These are phyloP conservation scores for Hydrocynus forskahlii DNA, from an alignment of 2,797 vertebrate genomes.

Conservation along the genomic window DNA sequence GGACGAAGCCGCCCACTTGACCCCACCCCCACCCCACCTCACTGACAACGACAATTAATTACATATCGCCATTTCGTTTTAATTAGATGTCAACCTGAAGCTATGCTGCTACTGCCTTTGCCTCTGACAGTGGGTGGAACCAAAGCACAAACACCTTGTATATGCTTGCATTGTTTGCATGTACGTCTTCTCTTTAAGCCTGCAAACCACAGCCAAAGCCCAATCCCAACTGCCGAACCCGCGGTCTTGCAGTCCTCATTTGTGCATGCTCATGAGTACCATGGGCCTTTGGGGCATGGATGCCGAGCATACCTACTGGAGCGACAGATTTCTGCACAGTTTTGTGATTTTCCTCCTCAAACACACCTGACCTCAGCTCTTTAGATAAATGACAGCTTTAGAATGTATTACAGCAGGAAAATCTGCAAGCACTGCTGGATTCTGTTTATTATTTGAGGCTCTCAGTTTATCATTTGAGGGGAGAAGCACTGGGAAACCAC, in stretches of 20 bases:
- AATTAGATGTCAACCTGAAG: slow-evolving; percentile 43
- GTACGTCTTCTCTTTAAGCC: background rate
- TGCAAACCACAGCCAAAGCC: background rate
- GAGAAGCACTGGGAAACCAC: too few relatives aligned
- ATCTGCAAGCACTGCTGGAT: too few relatives aligned
- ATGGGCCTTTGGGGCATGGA: background rate
- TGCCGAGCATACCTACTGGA: too few relatives aligned
- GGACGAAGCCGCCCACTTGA: slow-evolving; percentile 28
- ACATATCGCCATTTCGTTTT: slow-evolving; percentile 33
- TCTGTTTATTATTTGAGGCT: too few relatives aligned
- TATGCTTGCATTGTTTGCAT: background rate
- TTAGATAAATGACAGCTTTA: too few relatives aligned
- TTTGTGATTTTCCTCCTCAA: too few relatives aligned
- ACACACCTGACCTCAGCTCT: too few relatives aligned
- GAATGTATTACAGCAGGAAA: too few relatives aligned
- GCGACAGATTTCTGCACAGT: too few relatives aligned
- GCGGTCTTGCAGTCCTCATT: background rate
- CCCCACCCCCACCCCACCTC: slow-evolving; percentile 17
- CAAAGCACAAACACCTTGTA: background rate
- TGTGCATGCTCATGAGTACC: background rate
- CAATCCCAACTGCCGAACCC: background rate
- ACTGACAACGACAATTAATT: slow-evolving; percentile 40
- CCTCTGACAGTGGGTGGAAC: background rate
- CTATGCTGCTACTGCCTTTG: slow-evolving; percentile 37
- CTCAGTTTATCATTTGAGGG: too few relatives aligned